Base-by-base conservation (phyloP, 2,113 vertebrate species). In the Hippotragus niger region DNA sequence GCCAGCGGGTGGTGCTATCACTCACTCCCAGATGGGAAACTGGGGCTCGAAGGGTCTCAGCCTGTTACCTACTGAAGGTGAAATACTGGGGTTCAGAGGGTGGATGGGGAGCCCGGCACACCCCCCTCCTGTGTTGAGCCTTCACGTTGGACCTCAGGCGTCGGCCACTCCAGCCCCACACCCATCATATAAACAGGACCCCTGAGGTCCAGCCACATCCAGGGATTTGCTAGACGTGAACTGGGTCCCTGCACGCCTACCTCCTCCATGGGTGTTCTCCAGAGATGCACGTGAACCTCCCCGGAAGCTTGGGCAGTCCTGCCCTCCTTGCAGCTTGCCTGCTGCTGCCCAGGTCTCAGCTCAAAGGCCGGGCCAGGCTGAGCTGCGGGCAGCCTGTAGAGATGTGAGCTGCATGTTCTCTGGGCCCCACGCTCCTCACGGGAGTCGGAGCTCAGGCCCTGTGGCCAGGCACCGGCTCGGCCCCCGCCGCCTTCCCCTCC, bases 31-130 rank as follows among this genome's bases (percentile, higher is more conserved):
- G 45, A 55, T 8, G 53, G 43, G 31, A 95, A 76, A 50, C 25
- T 7, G 88, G 88, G 90, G 29, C 55, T 40, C 0, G 0, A 2
- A 2, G 50, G n/a, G 78, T 12, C 2, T 80, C 23, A 7, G 67
- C 43, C 7, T 36, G 13, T 45, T 19, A n/a, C 12, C 0, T 15
- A 17, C 15, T 0, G 0, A 43, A 9, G 10, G 2, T 29, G 29
- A 50, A 40, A 12, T 84, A 13, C 33, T 16, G 6, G 15, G 17
- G 64, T 25, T 11, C 52, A 9, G 14, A 52, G 33, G 10, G 8
- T 5, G 3, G 17, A n/a, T 2, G 4, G 15, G 23, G 52, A 36
- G 52, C 33, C 81, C 0, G 1, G n/a, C 52, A 83, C 52, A 27
- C 25, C 55, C 7, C n/a, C 33, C 4, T 86, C 27, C 36, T 33